These are phyloP conservation scores for Macropus fuliginosus DNA, from an alignment of 2,797 vertebrate species.

Conservation along the genomic window DNA sequence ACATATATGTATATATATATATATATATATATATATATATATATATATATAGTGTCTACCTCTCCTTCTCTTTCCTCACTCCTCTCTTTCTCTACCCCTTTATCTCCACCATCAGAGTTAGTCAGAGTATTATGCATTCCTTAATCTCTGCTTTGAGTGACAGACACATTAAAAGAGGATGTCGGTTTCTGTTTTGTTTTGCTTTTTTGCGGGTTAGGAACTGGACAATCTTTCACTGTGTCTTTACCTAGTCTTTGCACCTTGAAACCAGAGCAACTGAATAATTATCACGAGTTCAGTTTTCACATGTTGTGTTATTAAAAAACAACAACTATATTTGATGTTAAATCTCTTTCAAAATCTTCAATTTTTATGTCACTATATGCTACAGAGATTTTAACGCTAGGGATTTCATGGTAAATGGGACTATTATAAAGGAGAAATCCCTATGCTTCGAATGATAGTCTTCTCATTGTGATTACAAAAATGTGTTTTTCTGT, in stretches of 20 bases:
- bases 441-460: conserved; percentile 39
- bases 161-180: background rate
- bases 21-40: background rate
- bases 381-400: conserved; percentile 38
- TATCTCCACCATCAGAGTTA: conserved; percentile 42
- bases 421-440: conserved; percentile 12
- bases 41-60: too few relatives aligned
- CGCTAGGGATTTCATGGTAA: conserved; percentile 17
- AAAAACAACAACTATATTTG: conserved; percentile 19
- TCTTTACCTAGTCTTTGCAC: background rate
- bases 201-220: background rate
- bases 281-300: background rate
- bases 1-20: too few relatives aligned
- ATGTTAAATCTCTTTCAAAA: conserved; percentile 18
- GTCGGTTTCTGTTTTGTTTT: background rate
- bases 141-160: background rate
- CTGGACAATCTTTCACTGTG: background rate
- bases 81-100: background rate
- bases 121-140: background rate
- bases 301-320: conserved; percentile 28
- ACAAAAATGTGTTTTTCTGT: conserved; percentile 42
- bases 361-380: conserved; percentile 44
- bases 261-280: background rate
- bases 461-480: background rate
- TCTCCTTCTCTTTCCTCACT: background rate